Evolutionary conservation across 1,140 invertebrate genomes (phyloP), one percentile per base, ranked within the genome.

Genomic region (Phymorhynchus buccinoides): DNA sequence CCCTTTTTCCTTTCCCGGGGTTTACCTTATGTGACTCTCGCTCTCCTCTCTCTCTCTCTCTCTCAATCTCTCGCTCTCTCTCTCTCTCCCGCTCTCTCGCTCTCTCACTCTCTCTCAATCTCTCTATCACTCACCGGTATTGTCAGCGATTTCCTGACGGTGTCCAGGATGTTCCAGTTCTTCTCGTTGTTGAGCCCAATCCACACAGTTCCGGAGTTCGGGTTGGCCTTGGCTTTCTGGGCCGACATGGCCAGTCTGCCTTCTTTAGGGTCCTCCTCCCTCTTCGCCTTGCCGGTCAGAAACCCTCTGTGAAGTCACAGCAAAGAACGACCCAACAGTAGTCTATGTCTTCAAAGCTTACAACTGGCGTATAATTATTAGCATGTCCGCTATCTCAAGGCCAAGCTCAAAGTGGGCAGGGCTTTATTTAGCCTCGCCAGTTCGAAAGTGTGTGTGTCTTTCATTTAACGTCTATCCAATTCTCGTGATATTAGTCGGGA

Each of bases 201-300:
- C 81, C 71, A 83, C n/a, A 12, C 71, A 22, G 85, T 71, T 0
- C 44, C n/a, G 1, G 68, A 52, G 62, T 80, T 32, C 18, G 35
- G 62, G 35, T 16, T 44, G 18, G 48, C 2, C 18, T 80, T 83
- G 9, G 42, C 12, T 22, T 84, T 44, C 12, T 80, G 77, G 3
- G 48, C 42, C 4, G 73, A 44, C 73, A 52, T 78, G 0, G 66
- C 87, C 39, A 88, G 30, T 35, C 87, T 78, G 66, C 86, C 86
- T 35, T 62, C 48, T 48, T 62, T 32, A 1, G 87, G 87, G 3
- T 22, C 42, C 22, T 52, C 14, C 32, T 73, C 80, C 44, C 85
- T 18, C 18, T 71, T 77, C 42, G 62, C 68, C 41, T 88, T 88
- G 30, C 87, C 87, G 42, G 85, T 41, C 27, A 88, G 73, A n/a